These are phyloP conservation scores for Malthinus flaveolus DNA, from an alignment of 2,888 invertebrate genomes.

Conservation along the genomic window DNA sequence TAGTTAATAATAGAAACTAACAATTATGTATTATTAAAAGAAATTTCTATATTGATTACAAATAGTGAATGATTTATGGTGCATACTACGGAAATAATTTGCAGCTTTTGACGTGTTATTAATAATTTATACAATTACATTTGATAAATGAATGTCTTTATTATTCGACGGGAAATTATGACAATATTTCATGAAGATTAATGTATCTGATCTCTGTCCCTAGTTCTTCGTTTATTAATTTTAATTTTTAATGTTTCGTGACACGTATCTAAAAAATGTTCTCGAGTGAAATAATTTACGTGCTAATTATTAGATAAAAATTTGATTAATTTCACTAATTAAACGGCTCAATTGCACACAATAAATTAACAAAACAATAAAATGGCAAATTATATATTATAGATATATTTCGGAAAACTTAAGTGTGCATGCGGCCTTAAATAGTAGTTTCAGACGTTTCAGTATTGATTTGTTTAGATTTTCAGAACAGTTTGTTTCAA, in stretches of 20 bases:
- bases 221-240: conserved; percentile 31
- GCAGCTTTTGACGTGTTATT: conserved; percentile 50
- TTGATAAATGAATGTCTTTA: conserved; percentile 51
- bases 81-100: conserved; percentile 48
- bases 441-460: too few species aligned
- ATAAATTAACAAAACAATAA: too few species aligned
- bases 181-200: conserved; percentile 50
- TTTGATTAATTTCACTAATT: too few species aligned
- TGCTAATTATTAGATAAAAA: too few species aligned
- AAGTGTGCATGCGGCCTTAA: too few species aligned
- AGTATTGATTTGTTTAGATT: too few species aligned
- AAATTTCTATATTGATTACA: conserved; percentile 32
- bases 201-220: conserved; percentile 41
- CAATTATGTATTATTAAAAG: conserved; percentile 14
- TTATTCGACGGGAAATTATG: conserved; percentile 50
- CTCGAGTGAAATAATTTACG: too few species aligned
- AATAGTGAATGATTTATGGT: conserved; percentile 43
- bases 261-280: too few species aligned
- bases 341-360: too few species aligned
- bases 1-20: neutral
- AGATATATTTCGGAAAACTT: too few species aligned
- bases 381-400: too few species aligned
- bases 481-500: too few species aligned
- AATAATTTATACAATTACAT: conserved; percentile 50
- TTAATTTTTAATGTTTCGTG: conserved; percentile 17